Percentiles rank a stretch among this genome's conserved stretches.
These are phyloP conservation scores for Alces alces DNA, from an alignment of 2,113 vertebrate genomes.

Conservation along the genomic window DNA sequence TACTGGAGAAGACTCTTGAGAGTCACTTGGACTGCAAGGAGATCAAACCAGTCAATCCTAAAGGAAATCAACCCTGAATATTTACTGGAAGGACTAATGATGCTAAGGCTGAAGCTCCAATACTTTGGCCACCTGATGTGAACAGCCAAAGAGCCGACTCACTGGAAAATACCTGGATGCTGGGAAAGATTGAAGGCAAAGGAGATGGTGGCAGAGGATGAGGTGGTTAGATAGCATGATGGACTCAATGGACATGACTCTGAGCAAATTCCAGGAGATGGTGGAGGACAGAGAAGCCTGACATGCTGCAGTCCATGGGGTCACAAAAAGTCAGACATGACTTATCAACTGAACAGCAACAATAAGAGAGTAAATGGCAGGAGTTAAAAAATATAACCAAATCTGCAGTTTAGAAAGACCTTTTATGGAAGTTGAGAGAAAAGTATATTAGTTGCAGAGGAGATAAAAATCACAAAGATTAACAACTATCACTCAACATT, in stretches of 20 bases:
- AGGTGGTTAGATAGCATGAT: not conserved
- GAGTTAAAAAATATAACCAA: not conserved
- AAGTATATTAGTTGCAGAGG: not conserved
- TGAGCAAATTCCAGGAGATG: not conserved
- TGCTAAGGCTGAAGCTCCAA: not conserved
- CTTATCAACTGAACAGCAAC: not conserved
- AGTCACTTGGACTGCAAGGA: not conserved
- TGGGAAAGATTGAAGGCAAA: not conserved
- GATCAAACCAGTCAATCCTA: not conserved
- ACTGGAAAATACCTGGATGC: not conserved
- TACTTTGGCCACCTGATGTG: not conserved
- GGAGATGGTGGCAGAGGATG: not conserved
- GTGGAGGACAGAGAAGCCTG: not conserved
- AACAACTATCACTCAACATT: not conserved
- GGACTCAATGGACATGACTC: not conserved
- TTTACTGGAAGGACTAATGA: not conserved
- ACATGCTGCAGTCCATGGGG: not conserved
- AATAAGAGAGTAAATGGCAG: not conserved
- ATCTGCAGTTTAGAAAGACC: not conserved
- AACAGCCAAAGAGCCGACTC: not conserved
- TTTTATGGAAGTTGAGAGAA: constrained; percentile 4
- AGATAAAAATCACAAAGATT: constrained; percentile 15
- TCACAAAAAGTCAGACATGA: not conserved
- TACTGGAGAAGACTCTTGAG: not conserved
- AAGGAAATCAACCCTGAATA: not conserved